These are phyloP conservation scores for Cossypha dichroa DNA, from an alignment of 2,797 vertebrate species.

Conservation along the genomic window DNA sequence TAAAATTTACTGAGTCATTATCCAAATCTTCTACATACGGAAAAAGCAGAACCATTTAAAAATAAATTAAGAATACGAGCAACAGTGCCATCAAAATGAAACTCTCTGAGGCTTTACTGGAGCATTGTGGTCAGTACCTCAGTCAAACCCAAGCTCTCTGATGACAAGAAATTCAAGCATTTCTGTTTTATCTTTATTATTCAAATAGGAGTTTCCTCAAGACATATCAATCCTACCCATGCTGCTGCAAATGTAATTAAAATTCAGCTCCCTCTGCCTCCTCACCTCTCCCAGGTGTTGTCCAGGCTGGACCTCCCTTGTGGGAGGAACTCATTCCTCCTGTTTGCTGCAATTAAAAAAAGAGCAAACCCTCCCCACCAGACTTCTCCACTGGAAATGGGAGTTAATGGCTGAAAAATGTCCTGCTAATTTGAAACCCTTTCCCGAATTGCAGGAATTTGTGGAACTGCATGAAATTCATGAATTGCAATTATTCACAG, in stretches of 20 bases:
- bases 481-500: slow-evolving; percentile 23
- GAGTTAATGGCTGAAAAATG: background rate
- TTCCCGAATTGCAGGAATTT: background rate
- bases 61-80: slow-evolving; percentile 24
- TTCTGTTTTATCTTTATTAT: background rate
- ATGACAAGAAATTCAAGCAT: background rate
- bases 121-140: background rate
- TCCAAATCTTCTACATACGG: background rate
- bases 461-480: background rate
- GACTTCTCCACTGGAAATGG: background rate
- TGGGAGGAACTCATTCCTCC: background rate
- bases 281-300: background rate
- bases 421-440: background rate
- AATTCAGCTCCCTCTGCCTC: background rate
- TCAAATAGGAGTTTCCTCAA: background rate
- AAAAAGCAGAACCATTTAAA: slow-evolving; percentile 10
- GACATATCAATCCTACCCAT: accelerated
- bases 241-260: background rate
- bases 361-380: background rate
- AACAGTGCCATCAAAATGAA: background rate
- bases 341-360: background rate
- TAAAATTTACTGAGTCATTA: slow-evolving; percentile 68
- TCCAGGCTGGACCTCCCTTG: background rate
- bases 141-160: background rate
- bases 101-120: background rate